These are phyloP conservation scores for Platycercus adscitus DNA, from an alignment of 2,113 vertebrate genomes.

Conservation along the genomic window DNA sequence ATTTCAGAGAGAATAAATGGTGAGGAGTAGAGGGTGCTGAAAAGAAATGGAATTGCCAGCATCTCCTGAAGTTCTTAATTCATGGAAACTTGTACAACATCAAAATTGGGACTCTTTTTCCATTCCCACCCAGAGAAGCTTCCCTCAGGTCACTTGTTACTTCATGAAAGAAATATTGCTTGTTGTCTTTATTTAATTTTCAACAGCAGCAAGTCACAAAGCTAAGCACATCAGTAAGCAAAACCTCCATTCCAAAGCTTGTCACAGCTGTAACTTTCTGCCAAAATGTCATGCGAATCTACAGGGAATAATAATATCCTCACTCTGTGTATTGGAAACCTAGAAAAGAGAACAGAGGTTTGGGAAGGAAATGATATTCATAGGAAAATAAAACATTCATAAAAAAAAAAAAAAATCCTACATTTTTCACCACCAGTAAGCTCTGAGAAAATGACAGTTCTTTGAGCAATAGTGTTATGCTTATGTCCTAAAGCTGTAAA, in stretches of 20 bases:
- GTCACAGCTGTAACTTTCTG: background rate
- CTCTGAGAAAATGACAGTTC: background rate
- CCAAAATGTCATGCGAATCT: slow-evolving; percentile 31
- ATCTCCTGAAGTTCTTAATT: background rate
- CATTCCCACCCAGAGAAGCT: background rate
- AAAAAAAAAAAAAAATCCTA: background rate
- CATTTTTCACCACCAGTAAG: background rate
- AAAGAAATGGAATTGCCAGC: background rate
- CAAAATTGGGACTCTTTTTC: background rate
- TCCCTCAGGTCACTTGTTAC: slow-evolving; percentile 30
- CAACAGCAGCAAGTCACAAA: slow-evolving; percentile 28
- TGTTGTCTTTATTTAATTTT: slow-evolving; percentile 46
- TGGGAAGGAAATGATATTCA: background rate
- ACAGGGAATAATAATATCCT: background rate
- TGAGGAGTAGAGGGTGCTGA: background rate
- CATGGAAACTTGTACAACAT: background rate
- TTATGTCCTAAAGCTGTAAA: slow-evolving; percentile 21
- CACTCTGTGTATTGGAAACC: background rate
- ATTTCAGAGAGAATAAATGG: background rate
- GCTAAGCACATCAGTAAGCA: background rate
- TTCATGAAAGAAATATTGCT: slow-evolving; percentile 10
- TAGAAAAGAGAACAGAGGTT: background rate
- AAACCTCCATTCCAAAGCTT: background rate
- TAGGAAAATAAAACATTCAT: background rate
- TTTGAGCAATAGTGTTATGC: background rate